phyloP scores from a whole-genome alignment of 2,797 vertebrate genomes.

The Diceros bicornis region DNA sequence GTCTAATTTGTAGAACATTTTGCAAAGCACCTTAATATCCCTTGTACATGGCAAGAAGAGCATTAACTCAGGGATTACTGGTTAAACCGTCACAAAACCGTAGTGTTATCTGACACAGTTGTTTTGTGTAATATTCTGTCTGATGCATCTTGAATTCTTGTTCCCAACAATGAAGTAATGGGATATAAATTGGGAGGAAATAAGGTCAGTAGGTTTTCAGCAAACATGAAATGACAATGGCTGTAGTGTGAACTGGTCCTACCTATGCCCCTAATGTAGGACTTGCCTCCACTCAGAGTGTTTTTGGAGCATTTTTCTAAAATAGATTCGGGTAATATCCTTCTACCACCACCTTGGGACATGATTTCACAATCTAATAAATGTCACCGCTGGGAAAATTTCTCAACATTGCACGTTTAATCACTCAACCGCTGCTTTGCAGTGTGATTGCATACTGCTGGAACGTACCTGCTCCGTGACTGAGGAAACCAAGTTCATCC shows the following conservation, averaged over 20 bases:
- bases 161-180: neutral
- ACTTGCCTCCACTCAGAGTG: neutral
- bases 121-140: neutral
- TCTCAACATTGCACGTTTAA: conserved; percentile 39
- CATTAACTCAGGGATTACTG: neutral
- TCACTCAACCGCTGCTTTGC: neutral
- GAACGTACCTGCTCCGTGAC: neutral
- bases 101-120: neutral
- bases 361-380: conserved; percentile 64
- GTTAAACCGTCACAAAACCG: neutral
- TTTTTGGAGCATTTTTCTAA: conserved; percentile 41
- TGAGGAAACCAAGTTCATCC: neutral
- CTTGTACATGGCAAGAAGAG: neutral
- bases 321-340: conserved; percentile 29
- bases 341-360: neutral
- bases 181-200: neutral
- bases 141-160: neutral
- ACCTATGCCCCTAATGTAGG: accelerated
- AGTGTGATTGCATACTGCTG: neutral
- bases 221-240: neutral
- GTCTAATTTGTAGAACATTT: conserved; percentile 14
- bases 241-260: neutral
- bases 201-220: conserved; percentile 29
- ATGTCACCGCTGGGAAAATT: neutral
- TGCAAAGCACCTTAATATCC: neutral